phyloP scores from a whole-genome alignment of 2,888 invertebrate species.

The Spisula solida region DNA sequence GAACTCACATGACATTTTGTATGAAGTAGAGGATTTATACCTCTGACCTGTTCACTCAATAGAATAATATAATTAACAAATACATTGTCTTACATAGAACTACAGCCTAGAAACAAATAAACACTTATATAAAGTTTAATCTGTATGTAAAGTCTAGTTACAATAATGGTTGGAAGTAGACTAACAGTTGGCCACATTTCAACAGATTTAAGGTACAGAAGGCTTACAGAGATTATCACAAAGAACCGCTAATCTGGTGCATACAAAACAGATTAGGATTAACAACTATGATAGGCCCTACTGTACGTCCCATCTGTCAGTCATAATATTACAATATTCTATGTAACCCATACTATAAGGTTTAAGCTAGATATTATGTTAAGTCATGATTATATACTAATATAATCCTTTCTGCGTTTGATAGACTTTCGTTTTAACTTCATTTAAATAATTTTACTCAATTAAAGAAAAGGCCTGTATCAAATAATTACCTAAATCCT shows the following conservation, averaged over 20 bases:
- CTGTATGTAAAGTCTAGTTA: not conserved
- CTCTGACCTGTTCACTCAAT: not conserved
- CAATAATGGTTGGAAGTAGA: not conserved
- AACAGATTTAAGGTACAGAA: slow-evolving; percentile 24
- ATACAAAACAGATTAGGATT: slow-evolving; percentile 13
- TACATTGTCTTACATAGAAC: not conserved
- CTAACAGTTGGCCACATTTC: not conserved
- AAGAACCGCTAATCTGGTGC: slow-evolving; percentile 15
- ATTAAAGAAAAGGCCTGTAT: not conserved
- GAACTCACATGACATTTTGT: not conserved
- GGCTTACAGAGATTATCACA: slow-evolving; percentile 4
- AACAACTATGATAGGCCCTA: not conserved
- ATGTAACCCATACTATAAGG: not conserved
- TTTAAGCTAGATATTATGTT: not conserved
- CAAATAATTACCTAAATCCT: too few relatives aligned
- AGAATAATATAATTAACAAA: not conserved
- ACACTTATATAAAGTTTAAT: slow-evolving; percentile 7
- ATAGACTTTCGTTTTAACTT: not conserved
- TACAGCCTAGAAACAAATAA: slow-evolving; percentile 1
- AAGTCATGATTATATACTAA: slow-evolving; percentile 9
- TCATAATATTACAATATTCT: not conserved
- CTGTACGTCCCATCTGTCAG: not conserved
- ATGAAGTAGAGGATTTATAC: not conserved
- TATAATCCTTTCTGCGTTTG: not conserved
- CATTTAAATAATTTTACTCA: not conserved